Conservation (phyloP, 1,140 invertebrate species). For the Magallana angulata region DNA sequence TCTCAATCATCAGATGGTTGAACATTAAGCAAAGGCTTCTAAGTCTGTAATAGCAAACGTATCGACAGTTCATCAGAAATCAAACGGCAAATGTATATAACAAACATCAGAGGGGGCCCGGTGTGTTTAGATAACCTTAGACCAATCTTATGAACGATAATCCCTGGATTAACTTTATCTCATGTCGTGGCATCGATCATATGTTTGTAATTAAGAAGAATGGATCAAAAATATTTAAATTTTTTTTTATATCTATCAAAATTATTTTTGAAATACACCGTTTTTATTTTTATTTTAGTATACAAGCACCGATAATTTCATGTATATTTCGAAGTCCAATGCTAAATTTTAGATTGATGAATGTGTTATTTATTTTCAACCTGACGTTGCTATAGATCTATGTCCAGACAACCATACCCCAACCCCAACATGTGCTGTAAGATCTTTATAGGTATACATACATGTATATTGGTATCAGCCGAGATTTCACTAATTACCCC, state of each 20-base stretch:
- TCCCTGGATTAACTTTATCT: background rate
- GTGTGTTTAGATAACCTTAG: conserved; percentile 3
- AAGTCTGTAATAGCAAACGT: background rate
- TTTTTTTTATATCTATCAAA: too few species aligned
- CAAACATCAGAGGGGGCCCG: background rate
- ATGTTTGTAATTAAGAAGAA: too few species aligned
- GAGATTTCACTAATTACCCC: conserved; percentile 29
- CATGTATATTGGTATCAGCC: background rate
- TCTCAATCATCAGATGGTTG: background rate
- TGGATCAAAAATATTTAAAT: too few species aligned
- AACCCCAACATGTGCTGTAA: too few species aligned
- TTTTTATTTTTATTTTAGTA: too few species aligned
- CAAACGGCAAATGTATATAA: background rate
- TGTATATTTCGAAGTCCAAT: too few species aligned
- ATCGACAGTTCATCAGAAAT: background rate
- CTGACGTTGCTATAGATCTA: too few species aligned
- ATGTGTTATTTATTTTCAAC: too few species aligned
- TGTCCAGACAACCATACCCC: too few species aligned
- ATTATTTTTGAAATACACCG: too few species aligned
- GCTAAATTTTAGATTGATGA: too few species aligned
- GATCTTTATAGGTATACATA: background rate
- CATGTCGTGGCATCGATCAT: background rate
- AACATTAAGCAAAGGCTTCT: background rate
- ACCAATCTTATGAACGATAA: background rate
- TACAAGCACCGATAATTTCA: too few species aligned